These are phyloP conservation scores for Lasius fuliginosus DNA, from an alignment of 2,888 invertebrate genomes.

Conservation along the genomic window DNA sequence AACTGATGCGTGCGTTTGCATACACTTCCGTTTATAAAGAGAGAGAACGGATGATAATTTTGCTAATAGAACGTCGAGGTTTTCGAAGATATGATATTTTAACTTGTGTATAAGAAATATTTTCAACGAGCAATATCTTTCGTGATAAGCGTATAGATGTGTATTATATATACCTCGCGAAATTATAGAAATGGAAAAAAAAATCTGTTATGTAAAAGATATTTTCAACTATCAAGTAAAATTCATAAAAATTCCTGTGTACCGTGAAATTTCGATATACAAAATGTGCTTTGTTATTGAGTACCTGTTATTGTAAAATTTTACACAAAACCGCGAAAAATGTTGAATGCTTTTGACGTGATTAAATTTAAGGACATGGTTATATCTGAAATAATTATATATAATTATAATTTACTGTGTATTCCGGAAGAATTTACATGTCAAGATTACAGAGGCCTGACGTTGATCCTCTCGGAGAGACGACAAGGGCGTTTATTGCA, in stretches of 20 bases:
- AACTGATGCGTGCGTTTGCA: constrained; percentile 39
- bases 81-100: not conserved
- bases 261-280: not conserved
- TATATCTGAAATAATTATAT: constrained; percentile 20
- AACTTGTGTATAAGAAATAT: not conserved
- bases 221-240: not conserved
- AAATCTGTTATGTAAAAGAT: not conserved
- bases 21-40: constrained; percentile 35
- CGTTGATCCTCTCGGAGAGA: constrained; percentile 44
- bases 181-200: not conserved
- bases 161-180: not conserved
- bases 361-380: constrained; percentile 13
- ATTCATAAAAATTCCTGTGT: not conserved
- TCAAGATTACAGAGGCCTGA: constrained; percentile 33
- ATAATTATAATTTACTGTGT: constrained; percentile 44
- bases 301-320: not conserved
- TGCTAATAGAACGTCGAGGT: not conserved
- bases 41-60: constrained; percentile 1
- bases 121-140: not conserved
- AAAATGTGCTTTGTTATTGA: not conserved
- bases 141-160: not conserved
- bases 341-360: not conserved
- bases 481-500: constrained; percentile 46
- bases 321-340: not conserved
- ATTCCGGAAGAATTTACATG: constrained; percentile 39